phyloP scores from a whole-genome alignment of 2,113 vertebrate species.

The Thinocorus orbignyianus region DNA sequence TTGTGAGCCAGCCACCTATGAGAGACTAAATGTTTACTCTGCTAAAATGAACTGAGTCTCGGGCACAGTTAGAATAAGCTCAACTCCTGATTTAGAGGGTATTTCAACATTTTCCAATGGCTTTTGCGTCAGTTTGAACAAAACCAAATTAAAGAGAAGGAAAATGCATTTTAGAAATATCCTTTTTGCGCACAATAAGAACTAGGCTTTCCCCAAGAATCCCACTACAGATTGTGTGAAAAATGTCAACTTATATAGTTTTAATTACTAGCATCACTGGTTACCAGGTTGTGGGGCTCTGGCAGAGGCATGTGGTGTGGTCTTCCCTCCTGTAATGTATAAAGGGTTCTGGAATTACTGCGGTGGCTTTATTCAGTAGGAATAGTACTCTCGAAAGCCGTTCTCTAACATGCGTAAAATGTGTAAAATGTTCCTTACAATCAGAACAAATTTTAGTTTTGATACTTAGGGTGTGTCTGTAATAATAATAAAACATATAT shows the following conservation, averaged over 20 bases:
- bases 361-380: not conserved
- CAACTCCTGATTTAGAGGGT: not conserved
- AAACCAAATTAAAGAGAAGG: not conserved
- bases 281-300: not conserved
- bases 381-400: not conserved
- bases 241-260: not conserved
- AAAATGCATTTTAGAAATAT: not conserved
- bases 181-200: not conserved
- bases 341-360: not conserved
- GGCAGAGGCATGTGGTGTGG: not conserved
- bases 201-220: not conserved
- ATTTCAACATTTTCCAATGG: not conserved
- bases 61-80: not conserved
- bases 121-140: not conserved
- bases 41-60: not conserved
- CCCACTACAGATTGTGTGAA: not conserved
- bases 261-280: not conserved
- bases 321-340: not conserved
- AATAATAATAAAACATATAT: not conserved
- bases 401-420: not conserved
- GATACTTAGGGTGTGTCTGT: not conserved
- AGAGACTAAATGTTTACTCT: not conserved
- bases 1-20: not conserved
- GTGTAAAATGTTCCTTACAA: not conserved
- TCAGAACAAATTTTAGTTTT: not conserved